Conservation (phyloP, 2,888 invertebrate genomes). For the Dasypolia templi region DNA sequence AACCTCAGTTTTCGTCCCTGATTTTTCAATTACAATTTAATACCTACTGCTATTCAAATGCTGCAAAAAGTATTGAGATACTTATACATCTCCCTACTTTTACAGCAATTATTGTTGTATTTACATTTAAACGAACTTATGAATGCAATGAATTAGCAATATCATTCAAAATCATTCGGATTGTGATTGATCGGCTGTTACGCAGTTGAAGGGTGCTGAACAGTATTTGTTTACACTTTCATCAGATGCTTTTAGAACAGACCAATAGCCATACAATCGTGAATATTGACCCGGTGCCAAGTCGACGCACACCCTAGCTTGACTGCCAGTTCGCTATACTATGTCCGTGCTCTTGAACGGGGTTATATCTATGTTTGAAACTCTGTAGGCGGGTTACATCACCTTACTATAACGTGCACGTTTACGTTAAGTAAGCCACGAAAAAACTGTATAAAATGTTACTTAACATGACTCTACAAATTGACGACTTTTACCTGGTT, state of each 20-base stretch:
- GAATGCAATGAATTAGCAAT: too few species aligned
- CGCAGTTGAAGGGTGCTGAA: too few species aligned
- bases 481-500: not conserved
- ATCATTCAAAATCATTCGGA: too few species aligned
- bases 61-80: not conserved
- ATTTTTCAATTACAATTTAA: not conserved
- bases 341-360: conserved; percentile 47
- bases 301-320: conserved; percentile 30
- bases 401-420: conserved; percentile 16
- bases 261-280: not conserved
- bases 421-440: conserved; percentile 1
- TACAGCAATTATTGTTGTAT: too few species aligned
- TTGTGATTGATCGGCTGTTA: too few species aligned
- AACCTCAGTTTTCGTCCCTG: not conserved
- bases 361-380: conserved; percentile 1
- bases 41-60: not conserved
- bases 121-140: too few species aligned
- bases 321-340: conserved; percentile 17
- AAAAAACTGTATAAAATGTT: not conserved
- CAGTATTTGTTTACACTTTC: not conserved
- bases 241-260: not conserved
- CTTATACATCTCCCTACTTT: too few species aligned
- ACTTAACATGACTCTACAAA: not conserved
- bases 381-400: conserved; percentile 9
- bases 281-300: conserved; percentile 48